Evolutionary conservation across 1,140 invertebrate species (phyloP), one percentile per base, ranked within the genome.

Genomic region (Lucilia sericata): DNA sequence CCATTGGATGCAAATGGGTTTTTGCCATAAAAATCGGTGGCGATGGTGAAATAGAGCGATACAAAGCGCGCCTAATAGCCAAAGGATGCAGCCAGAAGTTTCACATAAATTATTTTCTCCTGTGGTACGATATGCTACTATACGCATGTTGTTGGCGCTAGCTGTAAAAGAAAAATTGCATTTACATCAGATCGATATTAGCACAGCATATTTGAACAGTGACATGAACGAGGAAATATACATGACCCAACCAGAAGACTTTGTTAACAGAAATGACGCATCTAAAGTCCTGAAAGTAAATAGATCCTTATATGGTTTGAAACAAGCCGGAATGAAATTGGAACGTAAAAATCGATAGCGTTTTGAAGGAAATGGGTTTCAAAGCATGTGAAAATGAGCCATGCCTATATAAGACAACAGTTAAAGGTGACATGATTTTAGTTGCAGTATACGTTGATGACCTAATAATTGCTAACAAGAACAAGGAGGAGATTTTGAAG

Each of bases 21-120:
- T 30, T 76, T 30, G 74, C n/a, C 17, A 76, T 34, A 5, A 82
- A 49, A 47, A 42, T 21, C 21, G 13, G 14, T 30, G 36, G 36
- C 3, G 13, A 12, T 12, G 51, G n/a, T 30, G 42, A 60, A 82
- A 82, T 82, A 5, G 84, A 85, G 5, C 47, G 82, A 65, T 88
- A 88, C 82, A 92, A 91, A 82, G 91, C 91, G 7, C 84, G 91
- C 74, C 85, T 91, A 25, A 89, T 92, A 2, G 88, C 87, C 0
- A 87, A 87, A 86, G 91, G 91, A 8, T 92, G 86, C 83, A 74
- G 17, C 10, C 91, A 92, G 86, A 85, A 81, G 34, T 60, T 86
- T 12, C 91, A 91, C 0, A 84, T 91, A 5, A 88, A 92, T 83
- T 92, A 25, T 91, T 87, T 85, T 86, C 89, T 13, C 88, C 90